Evolutionary conservation across 2,888 invertebrate genomes (phyloP).

Genomic region (Caenorhabditis sp.): DNA sequence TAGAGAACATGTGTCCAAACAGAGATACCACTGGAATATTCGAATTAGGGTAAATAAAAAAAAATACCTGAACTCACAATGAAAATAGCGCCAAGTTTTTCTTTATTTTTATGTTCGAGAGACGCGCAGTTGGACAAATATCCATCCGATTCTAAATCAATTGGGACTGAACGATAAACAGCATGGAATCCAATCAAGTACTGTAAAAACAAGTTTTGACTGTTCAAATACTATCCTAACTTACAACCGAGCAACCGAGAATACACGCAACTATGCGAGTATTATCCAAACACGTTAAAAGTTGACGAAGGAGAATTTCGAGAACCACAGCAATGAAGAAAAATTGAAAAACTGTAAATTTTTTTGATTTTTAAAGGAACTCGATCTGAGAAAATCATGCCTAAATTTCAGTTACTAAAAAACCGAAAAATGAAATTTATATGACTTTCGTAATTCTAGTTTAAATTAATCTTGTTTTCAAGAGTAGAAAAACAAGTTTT

Average conservation of each 20-base stretch:
- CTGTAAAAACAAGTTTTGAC: not conserved
- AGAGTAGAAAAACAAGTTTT: no score
- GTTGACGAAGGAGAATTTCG: not conserved
- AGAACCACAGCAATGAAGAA: constrained; percentile 12
- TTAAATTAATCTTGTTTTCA: no score
- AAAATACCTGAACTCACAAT: no score
- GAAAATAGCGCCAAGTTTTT: not conserved
- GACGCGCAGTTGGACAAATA: constrained; percentile 9
- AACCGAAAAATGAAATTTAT: no score
- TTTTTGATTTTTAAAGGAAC: not conserved
- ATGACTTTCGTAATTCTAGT: no score
- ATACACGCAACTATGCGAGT: not conserved
- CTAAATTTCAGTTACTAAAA: no score
- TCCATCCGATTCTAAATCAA: not conserved
- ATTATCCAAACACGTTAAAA: not conserved
- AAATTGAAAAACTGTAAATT: constrained; percentile 13
- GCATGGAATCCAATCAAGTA: not conserved
- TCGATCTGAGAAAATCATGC: not conserved
- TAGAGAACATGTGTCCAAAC: not conserved
- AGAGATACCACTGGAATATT: not conserved
- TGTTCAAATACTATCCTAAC: constrained; percentile 2
- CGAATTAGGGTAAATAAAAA: no score
- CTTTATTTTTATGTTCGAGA: not conserved
- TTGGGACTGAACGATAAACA: not conserved
- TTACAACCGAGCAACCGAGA: not conserved